phyloP scores from a whole-genome alignment of 1,140 invertebrate species.

The Bombus impatiens region DNA sequence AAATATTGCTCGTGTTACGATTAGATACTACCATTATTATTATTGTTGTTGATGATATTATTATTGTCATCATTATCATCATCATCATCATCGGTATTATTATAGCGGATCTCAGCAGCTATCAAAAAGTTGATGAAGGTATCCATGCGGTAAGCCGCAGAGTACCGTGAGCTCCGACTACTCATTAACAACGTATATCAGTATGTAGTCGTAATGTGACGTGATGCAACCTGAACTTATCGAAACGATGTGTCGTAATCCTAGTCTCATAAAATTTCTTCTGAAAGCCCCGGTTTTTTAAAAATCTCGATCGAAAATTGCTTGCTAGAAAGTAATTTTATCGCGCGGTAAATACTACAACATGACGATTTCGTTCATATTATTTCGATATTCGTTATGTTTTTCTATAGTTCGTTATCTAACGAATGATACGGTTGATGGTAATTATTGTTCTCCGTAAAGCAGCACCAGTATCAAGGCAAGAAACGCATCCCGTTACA shows the following conservation, averaged over 20 bases:
- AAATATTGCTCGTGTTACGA: not conserved
- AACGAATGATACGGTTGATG: not conserved
- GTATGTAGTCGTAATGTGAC: slow-evolving; percentile 24
- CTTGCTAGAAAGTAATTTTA: not conserved
- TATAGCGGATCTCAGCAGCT: slow-evolving; percentile 20
- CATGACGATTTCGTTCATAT: not conserved
- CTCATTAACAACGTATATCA: slow-evolving; percentile 47
- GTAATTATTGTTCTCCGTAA: slow-evolving; percentile 21
- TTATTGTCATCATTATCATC: slow-evolving; percentile 4
- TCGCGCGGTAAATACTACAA: not conserved
- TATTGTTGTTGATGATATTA: not conserved
- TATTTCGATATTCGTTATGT: not conserved
- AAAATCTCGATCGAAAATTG: not conserved
- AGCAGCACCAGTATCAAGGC: slow-evolving; percentile 3
- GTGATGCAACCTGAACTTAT: slow-evolving; percentile 21
- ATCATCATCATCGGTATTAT: slow-evolving; percentile 29
- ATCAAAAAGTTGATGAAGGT: slow-evolving; percentile 48
- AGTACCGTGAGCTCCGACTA: slow-evolving; percentile 43
- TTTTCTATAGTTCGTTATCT: not conserved
- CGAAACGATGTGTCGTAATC: slow-evolving; percentile 23
- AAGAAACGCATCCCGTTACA: slow-evolving; percentile 31
- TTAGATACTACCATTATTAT: not conserved
- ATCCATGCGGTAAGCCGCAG: slow-evolving; percentile 51
- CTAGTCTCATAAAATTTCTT: not conserved
- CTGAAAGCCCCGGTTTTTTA: not conserved